phyloP scores from a whole-genome alignment of 2,888 invertebrate genomes.

The Stenurella melanura region DNA sequence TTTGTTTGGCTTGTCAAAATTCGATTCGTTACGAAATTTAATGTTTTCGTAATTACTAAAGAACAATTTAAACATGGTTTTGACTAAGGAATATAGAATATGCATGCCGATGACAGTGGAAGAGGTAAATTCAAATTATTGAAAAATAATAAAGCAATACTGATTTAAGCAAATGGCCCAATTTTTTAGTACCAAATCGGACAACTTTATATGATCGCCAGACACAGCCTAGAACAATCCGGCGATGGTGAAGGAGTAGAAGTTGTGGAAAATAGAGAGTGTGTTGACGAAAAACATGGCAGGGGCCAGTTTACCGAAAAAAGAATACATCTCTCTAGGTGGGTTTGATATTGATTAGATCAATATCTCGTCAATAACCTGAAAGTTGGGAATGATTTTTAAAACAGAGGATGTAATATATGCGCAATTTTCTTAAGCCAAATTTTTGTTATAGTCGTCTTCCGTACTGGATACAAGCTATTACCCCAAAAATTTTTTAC shows the following conservation, averaged over 20 bases:
- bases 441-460: constrained; percentile 81
- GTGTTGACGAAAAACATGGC: constrained; percentile 86
- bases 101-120: constrained; percentile 95
- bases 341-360: constrained; percentile 51
- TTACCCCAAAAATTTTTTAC: constrained; percentile 93
- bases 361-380: not conserved
- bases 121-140: constrained; percentile 79
- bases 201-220: constrained; percentile 95
- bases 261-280: constrained; percentile 88
- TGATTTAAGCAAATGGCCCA: not conserved
- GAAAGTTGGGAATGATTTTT: not conserved
- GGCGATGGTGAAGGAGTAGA: constrained; percentile 94
- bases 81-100: constrained; percentile 92
- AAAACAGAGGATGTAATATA: no score
- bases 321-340: constrained; percentile 92
- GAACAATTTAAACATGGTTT: constrained; percentile 80
- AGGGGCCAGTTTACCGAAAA: constrained; percentile 93
- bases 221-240: constrained; percentile 94
- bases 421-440: not conserved
- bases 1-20: constrained; percentile 8
- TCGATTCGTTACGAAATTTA: constrained; percentile 4
- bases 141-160: constrained; percentile 22
- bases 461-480: constrained; percentile 91
- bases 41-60: not conserved
- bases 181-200: constrained; percentile 89